Evolutionary conservation across 2,888 invertebrate genomes (phyloP).

Genomic region (Palloptera scutellata): DNA sequence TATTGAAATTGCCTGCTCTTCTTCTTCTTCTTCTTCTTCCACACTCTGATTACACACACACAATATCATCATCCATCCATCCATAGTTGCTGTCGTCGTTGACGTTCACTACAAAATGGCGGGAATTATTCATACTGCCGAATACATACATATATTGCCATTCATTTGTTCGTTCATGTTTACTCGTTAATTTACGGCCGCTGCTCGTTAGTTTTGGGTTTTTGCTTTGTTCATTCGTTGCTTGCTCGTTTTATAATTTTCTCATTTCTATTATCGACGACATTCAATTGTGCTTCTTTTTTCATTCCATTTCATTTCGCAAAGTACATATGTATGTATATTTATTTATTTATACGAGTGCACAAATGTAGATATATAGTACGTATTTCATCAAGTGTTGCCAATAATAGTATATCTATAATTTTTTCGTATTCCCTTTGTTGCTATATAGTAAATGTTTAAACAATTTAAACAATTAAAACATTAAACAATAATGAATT

Average conservation of each 20-base stretch:
- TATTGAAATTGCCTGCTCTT: neutral
- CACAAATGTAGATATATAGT: neutral
- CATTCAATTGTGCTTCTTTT: neutral
- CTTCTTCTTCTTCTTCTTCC: neutral
- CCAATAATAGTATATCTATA: neutral
- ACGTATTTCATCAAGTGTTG: neutral
- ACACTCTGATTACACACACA: neutral
- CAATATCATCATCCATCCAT: neutral
- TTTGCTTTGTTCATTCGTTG: no score
- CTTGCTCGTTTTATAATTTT: neutral
- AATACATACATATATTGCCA: neutral
- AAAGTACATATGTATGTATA: neutral
- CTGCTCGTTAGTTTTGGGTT: neutral
- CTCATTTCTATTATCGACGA: slow-evolving; percentile 8
- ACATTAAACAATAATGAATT: no score
- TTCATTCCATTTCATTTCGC: neutral
- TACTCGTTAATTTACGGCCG: neutral
- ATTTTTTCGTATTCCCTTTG: no score
- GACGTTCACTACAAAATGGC: slow-evolving; percentile 33
- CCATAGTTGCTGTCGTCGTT: neutral
- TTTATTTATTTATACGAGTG: neutral
- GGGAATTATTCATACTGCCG: slow-evolving; percentile 29
- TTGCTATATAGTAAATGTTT: no score
- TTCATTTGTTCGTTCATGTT: neutral
- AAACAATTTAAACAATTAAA: no score